phyloP scores from a whole-genome alignment of 2,113 vertebrate genomes.

The Notarius lentiginosus region DNA sequence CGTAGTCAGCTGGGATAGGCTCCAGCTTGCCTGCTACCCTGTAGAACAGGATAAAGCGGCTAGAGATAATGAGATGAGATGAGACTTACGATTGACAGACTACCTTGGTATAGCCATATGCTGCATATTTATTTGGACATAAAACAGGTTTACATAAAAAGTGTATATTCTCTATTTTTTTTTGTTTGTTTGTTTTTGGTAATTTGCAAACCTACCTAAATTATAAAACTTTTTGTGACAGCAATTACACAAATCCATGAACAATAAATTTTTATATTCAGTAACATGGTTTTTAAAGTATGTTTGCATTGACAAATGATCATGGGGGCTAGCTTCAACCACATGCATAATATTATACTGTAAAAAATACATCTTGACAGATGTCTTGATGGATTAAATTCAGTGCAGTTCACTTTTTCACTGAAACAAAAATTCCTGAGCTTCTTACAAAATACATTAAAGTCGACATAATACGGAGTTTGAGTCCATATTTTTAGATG shows the following conservation, averaged over 20 bases:
- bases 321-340: background rate
- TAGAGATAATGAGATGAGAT: no score
- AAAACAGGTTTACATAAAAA: constrained; percentile 44
- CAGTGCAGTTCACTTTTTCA: constrained; percentile 5
- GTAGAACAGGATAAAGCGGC: no score
- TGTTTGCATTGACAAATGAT: background rate
- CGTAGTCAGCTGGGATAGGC: background rate
- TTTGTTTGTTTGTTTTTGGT: constrained; percentile 2
- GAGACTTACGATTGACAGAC: background rate
- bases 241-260: constrained; percentile 17
- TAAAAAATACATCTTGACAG: constrained; percentile 19
- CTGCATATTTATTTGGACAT: constrained; percentile 53
- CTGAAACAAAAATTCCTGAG: background rate
- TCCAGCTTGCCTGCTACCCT: no score
- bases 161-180: constrained; percentile 29
- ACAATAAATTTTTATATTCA: constrained; percentile 17
- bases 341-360: constrained; percentile 9
- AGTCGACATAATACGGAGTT: background rate
- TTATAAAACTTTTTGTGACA: constrained; percentile 30
- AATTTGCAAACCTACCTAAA: constrained; percentile 41
- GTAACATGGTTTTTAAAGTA: background rate
- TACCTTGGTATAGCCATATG: constrained; percentile 11
- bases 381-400: background rate
- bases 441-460: constrained; percentile 17
- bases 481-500: background rate